phyloP scores from a whole-genome alignment of 2,888 invertebrate genomes.

The Smittia aterrima region DNA sequence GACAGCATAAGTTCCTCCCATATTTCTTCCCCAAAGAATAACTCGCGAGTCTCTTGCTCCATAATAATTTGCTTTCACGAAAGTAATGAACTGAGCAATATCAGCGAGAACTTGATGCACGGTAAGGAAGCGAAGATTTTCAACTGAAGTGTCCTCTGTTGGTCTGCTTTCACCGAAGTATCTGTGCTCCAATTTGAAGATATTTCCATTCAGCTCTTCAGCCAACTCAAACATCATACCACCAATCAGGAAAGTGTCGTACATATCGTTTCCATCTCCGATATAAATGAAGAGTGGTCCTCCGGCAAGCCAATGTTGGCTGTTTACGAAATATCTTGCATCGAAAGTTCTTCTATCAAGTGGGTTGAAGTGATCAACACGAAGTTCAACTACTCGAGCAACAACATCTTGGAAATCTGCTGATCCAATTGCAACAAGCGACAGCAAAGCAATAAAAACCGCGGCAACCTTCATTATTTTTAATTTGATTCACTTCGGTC shows the following conservation, averaged over 20 bases:
- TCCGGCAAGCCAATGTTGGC: background rate
- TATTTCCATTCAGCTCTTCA: constrained; percentile 13
- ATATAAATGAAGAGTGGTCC: constrained; percentile 42
- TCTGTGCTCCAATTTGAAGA: constrained; percentile 36
- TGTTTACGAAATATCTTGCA: constrained; percentile 23
- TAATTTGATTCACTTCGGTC: no score
- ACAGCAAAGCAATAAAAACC: background rate
- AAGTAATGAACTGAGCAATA: constrained; percentile 36
- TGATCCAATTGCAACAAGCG: background rate
- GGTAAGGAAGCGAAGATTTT: constrained; percentile 39
- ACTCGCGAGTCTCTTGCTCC: constrained; percentile 30
- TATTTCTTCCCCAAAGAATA: constrained; percentile 41
- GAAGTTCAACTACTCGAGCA: constrained; percentile 11
- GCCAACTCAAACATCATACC: constrained; percentile 42
- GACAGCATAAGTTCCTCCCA: constrained; percentile 38
- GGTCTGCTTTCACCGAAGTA: constrained; percentile 39
- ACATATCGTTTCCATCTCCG: background rate
- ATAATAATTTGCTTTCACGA: constrained; percentile 19
- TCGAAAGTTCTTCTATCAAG: constrained; percentile 8
- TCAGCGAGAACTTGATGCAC: constrained; percentile 41
- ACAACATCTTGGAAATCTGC: background rate
- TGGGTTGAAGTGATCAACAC: constrained; percentile 30
- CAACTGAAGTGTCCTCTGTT: constrained; percentile 29
- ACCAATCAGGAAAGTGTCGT: background rate
- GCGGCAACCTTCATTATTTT: background rate